Evolutionary conservation across 2,797 vertebrate genomes (phyloP).

Genomic region (Enteromius unitaeniatus): DNA sequence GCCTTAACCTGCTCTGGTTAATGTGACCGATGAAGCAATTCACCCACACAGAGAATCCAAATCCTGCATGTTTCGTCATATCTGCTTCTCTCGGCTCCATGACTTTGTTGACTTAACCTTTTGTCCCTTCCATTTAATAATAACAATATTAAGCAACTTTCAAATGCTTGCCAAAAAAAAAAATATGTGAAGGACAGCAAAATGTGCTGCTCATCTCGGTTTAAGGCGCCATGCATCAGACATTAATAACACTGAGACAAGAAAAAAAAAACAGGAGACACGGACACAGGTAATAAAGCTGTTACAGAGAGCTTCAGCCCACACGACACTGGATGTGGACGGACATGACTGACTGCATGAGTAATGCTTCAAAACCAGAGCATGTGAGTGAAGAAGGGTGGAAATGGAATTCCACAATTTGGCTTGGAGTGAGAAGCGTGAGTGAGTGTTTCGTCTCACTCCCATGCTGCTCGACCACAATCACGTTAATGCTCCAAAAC

Average conservation of each 20-base stretch:
- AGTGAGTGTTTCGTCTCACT: neutral
- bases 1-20: neutral
- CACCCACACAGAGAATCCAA: neutral
- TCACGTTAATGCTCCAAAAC: neutral
- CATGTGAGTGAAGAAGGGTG: neutral
- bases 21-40: neutral
- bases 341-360: neutral
- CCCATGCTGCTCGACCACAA: neutral
- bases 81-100: constrained; percentile 12
- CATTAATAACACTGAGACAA: neutral
- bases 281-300: constrained; percentile 14
- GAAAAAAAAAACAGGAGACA: constrained; percentile 30
- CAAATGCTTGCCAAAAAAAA: neutral
- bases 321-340: neutral
- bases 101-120: constrained; percentile 27
- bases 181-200: constrained; percentile 12
- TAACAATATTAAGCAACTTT: constrained; percentile 35
- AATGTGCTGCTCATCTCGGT: neutral
- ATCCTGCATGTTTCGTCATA: constrained; percentile 11
- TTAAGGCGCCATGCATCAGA: neutral
- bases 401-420: neutral
- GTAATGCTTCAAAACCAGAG: neutral
- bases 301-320: neutral
- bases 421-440: neutral
- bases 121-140: constrained; percentile 42